Percentiles rank a stretch among this genome's conserved stretches.
Conservation (phyloP, 2,797 vertebrate genomes). For the Rachycentron canadum region DNA sequence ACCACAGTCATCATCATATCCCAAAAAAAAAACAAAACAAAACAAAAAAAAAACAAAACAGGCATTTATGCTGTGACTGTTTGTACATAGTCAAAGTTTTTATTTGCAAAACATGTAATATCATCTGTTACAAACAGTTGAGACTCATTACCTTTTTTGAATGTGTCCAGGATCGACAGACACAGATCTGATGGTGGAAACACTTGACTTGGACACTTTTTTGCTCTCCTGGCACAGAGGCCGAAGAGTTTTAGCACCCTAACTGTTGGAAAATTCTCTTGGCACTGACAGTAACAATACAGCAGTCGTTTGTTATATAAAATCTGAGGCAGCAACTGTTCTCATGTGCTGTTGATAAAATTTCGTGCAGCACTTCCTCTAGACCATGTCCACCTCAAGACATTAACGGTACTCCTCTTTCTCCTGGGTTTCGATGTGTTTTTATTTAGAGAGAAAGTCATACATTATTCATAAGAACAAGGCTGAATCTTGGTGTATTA, state of each 20-base stretch:
- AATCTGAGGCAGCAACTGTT: background rate
- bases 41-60: conserved; percentile 13
- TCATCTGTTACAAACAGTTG: background rate
- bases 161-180: background rate
- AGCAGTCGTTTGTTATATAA: background rate
- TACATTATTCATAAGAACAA: conserved; percentile 50
- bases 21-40: conserved; percentile 22
- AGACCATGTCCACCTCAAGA: conserved; percentile 20
- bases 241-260: background rate
- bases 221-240: background rate
- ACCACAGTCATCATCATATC: conserved; percentile 70
- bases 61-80: conserved; percentile 11
- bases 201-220: background rate
- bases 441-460: conserved; percentile 37
- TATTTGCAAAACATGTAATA: conserved; percentile 18
- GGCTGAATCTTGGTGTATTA: conserved; percentile 42
- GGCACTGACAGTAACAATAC: background rate
- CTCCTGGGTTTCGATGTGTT: background rate
- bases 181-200: background rate
- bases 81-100: conserved; percentile 39
- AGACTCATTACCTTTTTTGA: conserved; percentile 3
- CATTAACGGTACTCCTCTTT: conserved; percentile 16
- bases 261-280: background rate
- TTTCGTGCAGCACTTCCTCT: background rate
- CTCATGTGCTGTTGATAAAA: background rate